Base-by-base conservation (phyloP, 2,888 invertebrate genomes). In the Noctua janthina region DNA sequence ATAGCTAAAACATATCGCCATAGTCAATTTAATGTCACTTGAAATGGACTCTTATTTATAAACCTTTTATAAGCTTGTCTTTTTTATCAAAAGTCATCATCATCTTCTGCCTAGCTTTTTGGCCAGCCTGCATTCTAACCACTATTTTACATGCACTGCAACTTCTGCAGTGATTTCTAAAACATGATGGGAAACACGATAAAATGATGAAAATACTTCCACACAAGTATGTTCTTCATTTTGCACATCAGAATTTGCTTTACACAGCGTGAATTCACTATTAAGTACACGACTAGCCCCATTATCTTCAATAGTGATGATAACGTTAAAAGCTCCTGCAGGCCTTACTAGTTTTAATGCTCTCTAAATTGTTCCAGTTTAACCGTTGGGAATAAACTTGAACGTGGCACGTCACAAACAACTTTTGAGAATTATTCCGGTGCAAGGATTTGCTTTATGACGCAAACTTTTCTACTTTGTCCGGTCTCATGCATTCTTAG, bases 381-480 rank as follows among this genome's bases (percentile, higher is more conserved):
- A 80, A 66, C 74, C 76, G 67, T 81, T 29, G 67, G 75, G 75
- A 81, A 86, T 87, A 86, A 87, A 82, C 82, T 86, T 77, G 69
- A 82, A 79, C 80, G 80, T 80, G 79, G 49, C 51, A 83, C 75
- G 74, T 76, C 85, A 83, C 80, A 82, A 81, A 79, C 78, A 80
- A 84, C 79, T 87, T 89, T 78, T 72, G 67, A 81, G 76, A 89
- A 85, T 84, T 87, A 87, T 90, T 84, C 79, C 81, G 71, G 82
- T 83, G 86, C 83, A 82, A 82, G 84, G 86, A 84, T 89, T 89
- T 89, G 86, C 72, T 87, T 90, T 90, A 84, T 78, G 79, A 81
- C 69, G 59, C 72, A 81, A 89, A 90, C 83, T 88, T 89, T 89
- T 78, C 82, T 83, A 78, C 82, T 90, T 87, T 81, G 82, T 82